Conservation (phyloP, 1,140 invertebrate species). For the Scaptomyza hsui region DNA sequence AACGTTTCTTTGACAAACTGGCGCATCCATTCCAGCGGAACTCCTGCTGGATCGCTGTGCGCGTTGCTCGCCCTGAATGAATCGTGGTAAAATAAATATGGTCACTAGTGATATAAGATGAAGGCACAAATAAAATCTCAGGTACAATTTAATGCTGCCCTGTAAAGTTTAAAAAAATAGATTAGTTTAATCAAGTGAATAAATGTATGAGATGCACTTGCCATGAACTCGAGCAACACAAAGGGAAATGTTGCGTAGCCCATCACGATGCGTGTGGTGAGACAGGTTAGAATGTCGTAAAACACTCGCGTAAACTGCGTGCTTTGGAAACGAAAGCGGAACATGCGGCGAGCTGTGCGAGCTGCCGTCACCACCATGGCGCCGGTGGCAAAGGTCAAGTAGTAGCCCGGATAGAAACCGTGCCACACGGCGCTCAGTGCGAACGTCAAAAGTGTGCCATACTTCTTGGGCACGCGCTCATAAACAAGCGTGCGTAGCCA, state of each 20-base stretch:
- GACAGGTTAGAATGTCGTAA: constrained; percentile 92
- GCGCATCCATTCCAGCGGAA: constrained; percentile 6
- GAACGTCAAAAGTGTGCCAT: constrained; percentile 91
- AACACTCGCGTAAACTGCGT: constrained; percentile 86
- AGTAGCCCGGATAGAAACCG: constrained; percentile 98
- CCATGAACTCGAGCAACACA: constrained; percentile 92
- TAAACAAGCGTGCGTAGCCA: constrained; percentile 96
- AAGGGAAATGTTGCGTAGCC: constrained; percentile 95
- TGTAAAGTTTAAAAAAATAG: constrained; percentile 37
- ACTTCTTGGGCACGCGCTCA: constrained; percentile 88
- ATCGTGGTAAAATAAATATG: constrained; percentile 85
- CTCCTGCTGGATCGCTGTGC: constrained; percentile 13
- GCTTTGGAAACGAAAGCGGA: constrained; percentile 85
- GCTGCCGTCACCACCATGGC: constrained; percentile 94
- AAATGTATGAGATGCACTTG: constrained; percentile 22
- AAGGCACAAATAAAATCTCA: constrained; percentile 87
- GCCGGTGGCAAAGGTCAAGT: constrained; percentile 95
- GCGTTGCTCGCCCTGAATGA: constrained; percentile 72
- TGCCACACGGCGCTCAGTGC: constrained; percentile 97
- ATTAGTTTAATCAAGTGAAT: not conserved
- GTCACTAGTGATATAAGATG: constrained; percentile 86
- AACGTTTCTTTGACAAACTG: not conserved
- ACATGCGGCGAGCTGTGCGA: constrained; percentile 91
- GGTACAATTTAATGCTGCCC: constrained; percentile 87
- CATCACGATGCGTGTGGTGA: constrained; percentile 92